phyloP scores from a whole-genome alignment of 2,113 vertebrate species.

The Myrmecobius fasciatus region DNA sequence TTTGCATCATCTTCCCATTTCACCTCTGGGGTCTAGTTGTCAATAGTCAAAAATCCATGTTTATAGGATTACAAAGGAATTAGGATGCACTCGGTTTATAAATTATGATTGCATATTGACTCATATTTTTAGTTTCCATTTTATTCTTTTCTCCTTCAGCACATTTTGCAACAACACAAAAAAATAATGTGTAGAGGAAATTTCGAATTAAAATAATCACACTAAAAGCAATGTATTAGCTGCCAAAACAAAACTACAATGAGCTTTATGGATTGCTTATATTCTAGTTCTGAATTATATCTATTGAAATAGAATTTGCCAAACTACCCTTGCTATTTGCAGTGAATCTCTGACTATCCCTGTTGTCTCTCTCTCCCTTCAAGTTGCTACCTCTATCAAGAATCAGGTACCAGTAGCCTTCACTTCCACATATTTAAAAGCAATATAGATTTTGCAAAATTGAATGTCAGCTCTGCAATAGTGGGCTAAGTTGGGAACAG shows the following conservation, averaged over 20 bases:
- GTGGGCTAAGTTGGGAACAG: background rate
- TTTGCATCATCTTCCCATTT: background rate
- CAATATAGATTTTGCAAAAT: background rate
- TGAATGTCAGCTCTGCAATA: background rate
- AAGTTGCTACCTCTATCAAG: background rate
- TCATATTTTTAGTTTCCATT: background rate
- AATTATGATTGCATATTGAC: background rate
- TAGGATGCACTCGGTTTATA: background rate
- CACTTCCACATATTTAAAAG: background rate
- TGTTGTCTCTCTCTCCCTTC: background rate
- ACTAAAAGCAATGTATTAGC: background rate
- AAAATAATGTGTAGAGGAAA: background rate
- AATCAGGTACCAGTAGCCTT: background rate
- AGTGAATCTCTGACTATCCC: background rate
- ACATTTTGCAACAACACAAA: background rate
- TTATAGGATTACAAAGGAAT: background rate
- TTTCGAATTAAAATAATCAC: background rate
- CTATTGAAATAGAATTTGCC: background rate
- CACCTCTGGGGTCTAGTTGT: background rate
- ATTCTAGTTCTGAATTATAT: background rate
- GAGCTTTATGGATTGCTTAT: slow-evolving; percentile 9
- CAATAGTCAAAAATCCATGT: background rate
- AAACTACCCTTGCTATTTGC: slow-evolving; percentile 6
- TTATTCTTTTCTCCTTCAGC: slow-evolving; percentile 11
- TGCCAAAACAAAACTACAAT: background rate